Percentiles rank a stretch among this genome's conserved stretches.
Evolutionary conservation across 2,888 invertebrate species (phyloP).

Genomic region (Eupithecia subumbrata): DNA sequence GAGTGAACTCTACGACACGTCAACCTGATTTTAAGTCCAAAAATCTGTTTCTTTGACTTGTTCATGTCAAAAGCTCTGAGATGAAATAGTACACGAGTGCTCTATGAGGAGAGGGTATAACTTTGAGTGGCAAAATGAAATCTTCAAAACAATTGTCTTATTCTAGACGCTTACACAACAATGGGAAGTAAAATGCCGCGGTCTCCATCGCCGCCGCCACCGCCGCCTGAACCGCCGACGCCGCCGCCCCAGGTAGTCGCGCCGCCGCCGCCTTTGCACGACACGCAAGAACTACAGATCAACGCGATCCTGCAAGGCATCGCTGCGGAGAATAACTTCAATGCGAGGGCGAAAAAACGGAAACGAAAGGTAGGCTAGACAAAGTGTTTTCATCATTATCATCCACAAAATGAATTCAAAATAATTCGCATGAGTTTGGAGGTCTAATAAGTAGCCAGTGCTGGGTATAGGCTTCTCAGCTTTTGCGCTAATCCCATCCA

Average conservation of each 20-base stretch:
- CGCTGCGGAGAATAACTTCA: constrained; percentile 72
- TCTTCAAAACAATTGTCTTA: not conserved
- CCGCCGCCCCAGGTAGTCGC: constrained; percentile 38
- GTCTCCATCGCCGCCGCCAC: constrained; percentile 70
- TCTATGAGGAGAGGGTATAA: not conserved
- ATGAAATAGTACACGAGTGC: not conserved
- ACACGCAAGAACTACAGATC: constrained; percentile 77
- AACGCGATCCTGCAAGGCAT: constrained; percentile 79
- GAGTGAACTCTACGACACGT: not conserved
- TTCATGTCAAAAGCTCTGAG: not conserved
- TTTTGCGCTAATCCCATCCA: not conserved
- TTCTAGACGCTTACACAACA: constrained; percentile 77
- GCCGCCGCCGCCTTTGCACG: constrained; percentile 55
- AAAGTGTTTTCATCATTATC: not conserved
- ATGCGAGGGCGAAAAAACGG: constrained; percentile 66
- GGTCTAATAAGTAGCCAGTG: not conserved
- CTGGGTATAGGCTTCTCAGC: not conserved
- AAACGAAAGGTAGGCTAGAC: constrained; percentile 62
- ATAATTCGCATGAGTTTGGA: not conserved
- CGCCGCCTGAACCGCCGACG: constrained; percentile 25
- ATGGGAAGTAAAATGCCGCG: constrained; percentile 75
- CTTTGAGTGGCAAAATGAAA: not conserved
- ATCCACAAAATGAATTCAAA: not conserved
- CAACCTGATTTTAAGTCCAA: not conserved
- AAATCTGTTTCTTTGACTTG: not conserved